Percentiles rank a stretch among this genome's conserved stretches.
These are phyloP conservation scores for Xiphias gladius DNA, from an alignment of 2,113 vertebrate genomes.

Conservation along the genomic window DNA sequence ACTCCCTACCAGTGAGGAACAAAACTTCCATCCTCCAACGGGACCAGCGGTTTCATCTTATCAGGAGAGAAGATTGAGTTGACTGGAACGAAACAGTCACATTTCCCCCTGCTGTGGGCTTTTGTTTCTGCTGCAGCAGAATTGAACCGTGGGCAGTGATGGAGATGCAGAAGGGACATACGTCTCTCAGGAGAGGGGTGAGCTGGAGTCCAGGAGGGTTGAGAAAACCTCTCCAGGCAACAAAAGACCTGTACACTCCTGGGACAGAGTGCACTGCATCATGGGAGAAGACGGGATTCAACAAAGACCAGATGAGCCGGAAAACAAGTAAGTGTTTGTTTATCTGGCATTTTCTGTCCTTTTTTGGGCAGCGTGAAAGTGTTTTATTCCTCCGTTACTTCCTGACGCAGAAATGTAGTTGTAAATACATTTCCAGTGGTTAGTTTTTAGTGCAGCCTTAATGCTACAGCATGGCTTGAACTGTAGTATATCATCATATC, in stretches of 20 bases:
- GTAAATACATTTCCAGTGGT: slow-evolving; percentile 25
- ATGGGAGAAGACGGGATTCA: slow-evolving; percentile 76
- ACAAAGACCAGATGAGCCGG: slow-evolving; percentile 71
- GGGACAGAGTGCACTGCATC: slow-evolving; percentile 69
- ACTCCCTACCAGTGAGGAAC: slow-evolving; percentile 44
- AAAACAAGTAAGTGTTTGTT: slow-evolving; percentile 86
- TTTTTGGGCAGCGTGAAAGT: slow-evolving; percentile 15
- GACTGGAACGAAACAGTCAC: slow-evolving; percentile 33
- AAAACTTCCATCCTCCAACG: slow-evolving; percentile 41
- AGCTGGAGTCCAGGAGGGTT: slow-evolving; percentile 79
- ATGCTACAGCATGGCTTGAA: slow-evolving; percentile 23
- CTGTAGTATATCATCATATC: slow-evolving; percentile 20
- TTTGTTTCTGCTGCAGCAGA: slow-evolving; percentile 27
- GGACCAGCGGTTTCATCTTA: slow-evolving; percentile 21
- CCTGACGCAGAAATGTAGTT: slow-evolving; percentile 10
- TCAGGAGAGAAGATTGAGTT: slow-evolving; percentile 39
- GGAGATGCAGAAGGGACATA: slow-evolving; percentile 78
- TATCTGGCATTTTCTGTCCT: slow-evolving; percentile 43
- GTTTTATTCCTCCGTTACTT: slow-evolving; percentile 5
- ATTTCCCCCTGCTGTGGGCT: slow-evolving; percentile 13
- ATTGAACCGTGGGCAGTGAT: slow-evolving; percentile 28
- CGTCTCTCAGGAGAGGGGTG: slow-evolving; percentile 76
- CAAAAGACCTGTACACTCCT: slow-evolving; percentile 51
- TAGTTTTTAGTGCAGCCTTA: slow-evolving; percentile 25
- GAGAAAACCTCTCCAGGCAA: slow-evolving; percentile 72